Conservation (phyloP, 2,888 invertebrate species). For the Serrognathus titanus region DNA sequence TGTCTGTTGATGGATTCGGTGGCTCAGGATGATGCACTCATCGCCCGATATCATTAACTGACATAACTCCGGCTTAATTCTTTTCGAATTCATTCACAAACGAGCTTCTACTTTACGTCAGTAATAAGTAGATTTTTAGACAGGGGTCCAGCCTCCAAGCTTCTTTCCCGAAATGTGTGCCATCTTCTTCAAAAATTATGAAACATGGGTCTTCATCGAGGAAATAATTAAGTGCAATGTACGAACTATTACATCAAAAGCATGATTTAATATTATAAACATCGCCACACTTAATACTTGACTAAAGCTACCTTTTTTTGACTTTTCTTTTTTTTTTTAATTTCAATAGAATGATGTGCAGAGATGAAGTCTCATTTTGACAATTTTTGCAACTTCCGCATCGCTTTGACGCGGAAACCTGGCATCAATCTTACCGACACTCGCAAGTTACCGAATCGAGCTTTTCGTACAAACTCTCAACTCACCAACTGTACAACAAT, state of each 20-base stretch:
- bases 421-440: neutral
- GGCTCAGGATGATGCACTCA: slow-evolving; percentile 45
- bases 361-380: neutral
- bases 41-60: slow-evolving; percentile 44
- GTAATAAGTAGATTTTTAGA: slow-evolving; percentile 30
- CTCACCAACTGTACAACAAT: slow-evolving; percentile 39
- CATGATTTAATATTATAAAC: slow-evolving; percentile 21
- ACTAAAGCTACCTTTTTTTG: slow-evolving; percentile 24
- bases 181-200: neutral
- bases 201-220: neutral
- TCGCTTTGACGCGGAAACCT: no score
- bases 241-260: slow-evolving; percentile 25
- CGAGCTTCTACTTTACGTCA: neutral
- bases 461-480: slow-evolving; percentile 1
- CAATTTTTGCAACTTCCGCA: no score
- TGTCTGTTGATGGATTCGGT: slow-evolving; percentile 41
- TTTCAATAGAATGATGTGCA: neutral
- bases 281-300: slow-evolving; percentile 35
- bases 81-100: slow-evolving; percentile 3
- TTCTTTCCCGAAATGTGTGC: slow-evolving; percentile 26
- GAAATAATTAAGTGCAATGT: slow-evolving; percentile 12
- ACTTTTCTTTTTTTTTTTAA: slow-evolving; percentile 1
- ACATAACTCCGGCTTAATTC: slow-evolving; percentile 20
- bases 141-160: slow-evolving; percentile 46
- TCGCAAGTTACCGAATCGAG: neutral